Conservation (phyloP, 2,113 vertebrate genomes). For the Lynx canadensis region DNA sequence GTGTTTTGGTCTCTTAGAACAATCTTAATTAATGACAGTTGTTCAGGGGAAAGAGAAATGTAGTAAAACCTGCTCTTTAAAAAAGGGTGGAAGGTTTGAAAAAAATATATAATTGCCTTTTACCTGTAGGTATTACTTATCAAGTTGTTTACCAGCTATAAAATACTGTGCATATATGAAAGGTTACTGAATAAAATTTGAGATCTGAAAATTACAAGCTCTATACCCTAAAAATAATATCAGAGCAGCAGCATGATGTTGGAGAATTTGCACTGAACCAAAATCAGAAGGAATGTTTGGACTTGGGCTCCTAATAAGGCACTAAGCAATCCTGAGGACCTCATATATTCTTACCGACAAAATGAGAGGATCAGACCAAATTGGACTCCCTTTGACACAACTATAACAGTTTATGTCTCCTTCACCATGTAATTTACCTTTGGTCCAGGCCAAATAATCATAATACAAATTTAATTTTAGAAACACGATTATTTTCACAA, state of each 20-base stretch:
- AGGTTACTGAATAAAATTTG: background rate
- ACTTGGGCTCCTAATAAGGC: background rate
- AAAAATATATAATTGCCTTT: background rate
- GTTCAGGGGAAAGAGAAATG: background rate
- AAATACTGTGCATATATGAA: background rate
- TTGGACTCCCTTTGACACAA: background rate
- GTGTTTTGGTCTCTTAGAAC: background rate
- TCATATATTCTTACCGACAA: background rate
- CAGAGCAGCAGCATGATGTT: background rate
- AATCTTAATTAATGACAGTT: slow-evolving; percentile 1
- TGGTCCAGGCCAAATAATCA: background rate
- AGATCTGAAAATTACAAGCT: background rate
- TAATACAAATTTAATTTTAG: slow-evolving; percentile 19
- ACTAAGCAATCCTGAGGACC: background rate
- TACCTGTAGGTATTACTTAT: background rate
- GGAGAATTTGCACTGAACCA: background rate
- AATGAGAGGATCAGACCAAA: background rate
- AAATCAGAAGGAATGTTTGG: background rate
- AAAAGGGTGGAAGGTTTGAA: background rate
- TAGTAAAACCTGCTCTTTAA: background rate
- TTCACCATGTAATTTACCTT: slow-evolving; percentile 42
- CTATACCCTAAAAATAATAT: background rate
- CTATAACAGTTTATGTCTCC: background rate
- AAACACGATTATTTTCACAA: slow-evolving; percentile 45
- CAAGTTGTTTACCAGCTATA: background rate